Conservation (phyloP, 2,797 vertebrate species). For the Clarias laeviceps region DNA sequence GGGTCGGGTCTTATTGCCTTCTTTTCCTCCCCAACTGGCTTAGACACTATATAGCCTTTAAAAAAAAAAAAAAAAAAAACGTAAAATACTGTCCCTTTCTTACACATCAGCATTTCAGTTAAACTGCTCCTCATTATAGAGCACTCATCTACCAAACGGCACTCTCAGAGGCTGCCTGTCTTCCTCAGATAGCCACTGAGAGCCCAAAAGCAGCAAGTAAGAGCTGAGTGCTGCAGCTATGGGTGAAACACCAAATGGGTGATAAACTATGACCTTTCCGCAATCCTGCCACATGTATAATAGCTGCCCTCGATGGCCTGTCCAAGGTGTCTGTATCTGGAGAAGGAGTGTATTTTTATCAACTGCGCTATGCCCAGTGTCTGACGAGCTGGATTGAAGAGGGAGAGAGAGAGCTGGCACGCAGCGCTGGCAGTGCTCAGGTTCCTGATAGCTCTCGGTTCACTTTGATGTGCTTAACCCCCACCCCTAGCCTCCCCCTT, state of each 20-base stretch:
- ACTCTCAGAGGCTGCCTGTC: constrained; percentile 61
- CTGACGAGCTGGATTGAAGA: constrained; percentile 66
- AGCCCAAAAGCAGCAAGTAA: constrained; percentile 17
- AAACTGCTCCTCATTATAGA: constrained; percentile 68
- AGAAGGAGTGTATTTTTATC: constrained; percentile 76
- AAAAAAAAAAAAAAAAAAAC: neutral
- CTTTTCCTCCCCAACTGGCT: constrained; percentile 1
- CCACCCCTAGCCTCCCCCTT: constrained; percentile 66
- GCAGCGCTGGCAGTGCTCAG: constrained; percentile 77
- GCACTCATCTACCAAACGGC: constrained; percentile 60
- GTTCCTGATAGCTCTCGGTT: constrained; percentile 69
- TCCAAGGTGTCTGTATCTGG: constrained; percentile 71
- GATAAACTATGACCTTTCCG: constrained; percentile 77
- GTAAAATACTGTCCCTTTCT: neutral
- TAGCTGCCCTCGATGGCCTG: constrained; percentile 69
- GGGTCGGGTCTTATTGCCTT: constrained; percentile 18
- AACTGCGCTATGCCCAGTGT: constrained; percentile 56
- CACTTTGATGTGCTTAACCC: constrained; percentile 79
- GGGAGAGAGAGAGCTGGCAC: constrained; percentile 70
- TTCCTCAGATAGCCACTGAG: constrained; percentile 60
- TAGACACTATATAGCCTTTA: constrained; percentile 2
- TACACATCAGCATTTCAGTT: constrained; percentile 21
- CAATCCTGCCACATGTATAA: constrained; percentile 67
- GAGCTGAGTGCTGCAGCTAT: constrained; percentile 66
- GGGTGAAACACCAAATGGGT: constrained; percentile 60